These are phyloP conservation scores for Lepidurus arcticus DNA, from an alignment of 1,140 invertebrate species.

Conservation along the genomic window DNA sequence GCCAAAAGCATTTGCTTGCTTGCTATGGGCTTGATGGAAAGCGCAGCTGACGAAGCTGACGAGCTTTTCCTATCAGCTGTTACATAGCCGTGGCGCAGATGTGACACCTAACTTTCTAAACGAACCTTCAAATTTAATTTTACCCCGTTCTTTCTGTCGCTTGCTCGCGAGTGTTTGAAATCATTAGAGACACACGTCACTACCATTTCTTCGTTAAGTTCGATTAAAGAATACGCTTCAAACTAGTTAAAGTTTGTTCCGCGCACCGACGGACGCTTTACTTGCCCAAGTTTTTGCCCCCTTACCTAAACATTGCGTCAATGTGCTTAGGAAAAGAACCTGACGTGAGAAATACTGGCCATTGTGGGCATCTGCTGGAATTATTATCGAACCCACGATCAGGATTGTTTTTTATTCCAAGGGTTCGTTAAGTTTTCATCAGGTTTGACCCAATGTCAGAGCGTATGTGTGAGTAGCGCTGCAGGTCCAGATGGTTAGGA, in stretches of 20 bases:
- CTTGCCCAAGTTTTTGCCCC: too few species aligned
- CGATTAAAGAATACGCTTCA: neutral
- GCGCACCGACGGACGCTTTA: neutral
- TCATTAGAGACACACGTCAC: neutral
- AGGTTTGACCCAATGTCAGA: slow-evolving; percentile 11
- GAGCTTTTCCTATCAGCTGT: slow-evolving; percentile 21
- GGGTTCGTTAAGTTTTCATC: slow-evolving; percentile 17
- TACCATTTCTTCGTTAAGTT: neutral
- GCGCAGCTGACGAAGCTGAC: slow-evolving; percentile 20
- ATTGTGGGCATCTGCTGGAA: slow-evolving; percentile 8
- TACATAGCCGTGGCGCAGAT: slow-evolving; percentile 8
- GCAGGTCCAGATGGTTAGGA: slow-evolving; percentile 20
- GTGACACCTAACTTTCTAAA: slow-evolving; percentile 22
- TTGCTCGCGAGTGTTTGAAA: neutral
- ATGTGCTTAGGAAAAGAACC: neutral
- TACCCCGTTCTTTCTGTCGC: neutral
- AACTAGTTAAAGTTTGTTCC: neutral
- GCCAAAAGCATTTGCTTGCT: neutral
- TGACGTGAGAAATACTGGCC: slow-evolving; percentile 6
- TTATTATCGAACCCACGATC: neutral
- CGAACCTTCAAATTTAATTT: slow-evolving; percentile 11
- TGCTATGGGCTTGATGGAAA: slow-evolving; percentile 2
- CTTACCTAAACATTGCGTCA: neutral
- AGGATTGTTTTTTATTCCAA: slow-evolving; percentile 6
- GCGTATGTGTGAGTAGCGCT: slow-evolving; percentile 17